These are phyloP conservation scores for Phasianus colchicus DNA, from an alignment of 2,113 vertebrate species.

Conservation along the genomic window DNA sequence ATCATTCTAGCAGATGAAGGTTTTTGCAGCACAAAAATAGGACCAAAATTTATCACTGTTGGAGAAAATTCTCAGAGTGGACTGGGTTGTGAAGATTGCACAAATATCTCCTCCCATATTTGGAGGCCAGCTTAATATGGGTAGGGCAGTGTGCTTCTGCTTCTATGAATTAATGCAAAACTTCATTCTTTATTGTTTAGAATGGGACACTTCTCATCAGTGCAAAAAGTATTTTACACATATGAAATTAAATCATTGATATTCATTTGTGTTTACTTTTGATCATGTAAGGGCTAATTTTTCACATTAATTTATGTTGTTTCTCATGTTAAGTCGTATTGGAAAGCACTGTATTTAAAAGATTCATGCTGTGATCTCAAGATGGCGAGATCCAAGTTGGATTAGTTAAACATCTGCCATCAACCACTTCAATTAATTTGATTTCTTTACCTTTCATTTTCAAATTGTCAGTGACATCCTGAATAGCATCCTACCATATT, in stretches of 20 bases:
- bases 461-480: slow-evolving; percentile 4
- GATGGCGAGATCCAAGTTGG: background rate
- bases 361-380: background rate
- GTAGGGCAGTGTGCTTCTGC: background rate
- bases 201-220: background rate
- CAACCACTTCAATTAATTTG: slow-evolving; percentile 26
- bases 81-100: background rate
- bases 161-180: background rate
- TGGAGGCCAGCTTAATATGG: background rate
- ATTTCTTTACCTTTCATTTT: background rate
- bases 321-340: background rate
- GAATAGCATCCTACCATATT: slow-evolving; percentile 17
- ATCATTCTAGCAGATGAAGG: background rate
- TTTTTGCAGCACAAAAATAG: background rate
- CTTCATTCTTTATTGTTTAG: background rate
- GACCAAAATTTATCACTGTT: background rate
- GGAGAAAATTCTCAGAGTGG: background rate
- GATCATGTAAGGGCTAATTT: background rate
- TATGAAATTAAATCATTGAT: background rate
- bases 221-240: background rate
- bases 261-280: background rate
- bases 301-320: background rate
- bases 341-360: background rate
- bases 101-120: background rate
- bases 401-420: background rate